phyloP scores from a whole-genome alignment of 37 sponge, comb jelly and placozoan genomes.

The Axinella damicornis region DNA sequence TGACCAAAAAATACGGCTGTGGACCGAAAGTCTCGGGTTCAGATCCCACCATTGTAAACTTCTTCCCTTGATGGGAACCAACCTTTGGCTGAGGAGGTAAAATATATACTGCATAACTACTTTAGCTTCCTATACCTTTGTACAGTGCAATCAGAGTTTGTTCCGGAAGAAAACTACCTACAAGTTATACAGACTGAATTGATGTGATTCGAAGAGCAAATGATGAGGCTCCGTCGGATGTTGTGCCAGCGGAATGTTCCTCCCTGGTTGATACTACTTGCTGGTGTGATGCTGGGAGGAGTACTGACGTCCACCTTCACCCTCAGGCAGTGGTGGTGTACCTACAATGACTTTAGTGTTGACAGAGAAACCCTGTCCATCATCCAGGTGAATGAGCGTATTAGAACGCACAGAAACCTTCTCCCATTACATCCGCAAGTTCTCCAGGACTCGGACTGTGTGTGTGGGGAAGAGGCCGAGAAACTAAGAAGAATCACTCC shows the following conservation, averaged over 20 bases:
- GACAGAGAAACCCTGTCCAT: background rate
- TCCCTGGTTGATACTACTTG: background rate
- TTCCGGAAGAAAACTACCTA: too few relatives aligned
- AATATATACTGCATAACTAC: too few relatives aligned
- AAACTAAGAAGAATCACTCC: background rate
- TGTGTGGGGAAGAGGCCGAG: slow-evolving; percentile 18
- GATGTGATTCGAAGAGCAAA: too few relatives aligned
- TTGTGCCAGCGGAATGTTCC: background rate
- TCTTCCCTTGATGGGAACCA: too few relatives aligned
- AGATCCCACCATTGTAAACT: too few relatives aligned
- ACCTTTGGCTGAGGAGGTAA: too few relatives aligned
- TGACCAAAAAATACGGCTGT: too few relatives aligned
- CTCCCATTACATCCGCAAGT: background rate
- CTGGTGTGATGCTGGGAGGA: slow-evolving; percentile 6
- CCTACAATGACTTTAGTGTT: background rate
- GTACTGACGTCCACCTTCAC: slow-evolving; percentile 20
- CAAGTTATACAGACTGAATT: too few relatives aligned
- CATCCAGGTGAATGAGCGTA: background rate
- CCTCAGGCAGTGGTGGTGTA: slow-evolving; percentile 1
- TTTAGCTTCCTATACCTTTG: too few relatives aligned
- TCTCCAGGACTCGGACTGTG: background rate
- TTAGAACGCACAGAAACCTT: background rate
- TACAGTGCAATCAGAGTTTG: too few relatives aligned
- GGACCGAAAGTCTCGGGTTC: too few relatives aligned
- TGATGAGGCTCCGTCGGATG: too few relatives aligned